phyloP scores from a whole-genome alignment of 2,113 vertebrate genomes.

The Xyrauchen texanus region DNA sequence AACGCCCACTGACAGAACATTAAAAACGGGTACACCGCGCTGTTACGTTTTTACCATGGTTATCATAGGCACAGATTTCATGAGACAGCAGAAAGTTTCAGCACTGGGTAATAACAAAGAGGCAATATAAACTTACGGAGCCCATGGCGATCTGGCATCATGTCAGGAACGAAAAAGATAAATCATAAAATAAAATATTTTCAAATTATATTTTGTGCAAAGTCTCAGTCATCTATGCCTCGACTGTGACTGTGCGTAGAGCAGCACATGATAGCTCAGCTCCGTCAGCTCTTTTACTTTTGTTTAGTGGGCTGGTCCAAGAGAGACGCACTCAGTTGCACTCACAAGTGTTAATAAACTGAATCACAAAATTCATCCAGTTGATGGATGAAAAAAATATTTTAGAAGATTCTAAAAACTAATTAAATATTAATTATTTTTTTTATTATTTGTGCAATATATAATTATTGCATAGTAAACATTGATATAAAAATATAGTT shows the following conservation, averaged over 20 bases:
- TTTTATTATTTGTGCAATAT: too few relatives aligned
- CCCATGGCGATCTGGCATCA: conserved; percentile 24
- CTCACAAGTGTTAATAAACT: background rate
- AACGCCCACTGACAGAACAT: too few relatives aligned
- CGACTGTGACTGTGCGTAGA: background rate
- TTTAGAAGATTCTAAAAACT: too few relatives aligned
- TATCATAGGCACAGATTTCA: background rate
- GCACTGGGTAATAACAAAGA: background rate
- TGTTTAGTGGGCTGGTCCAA: conserved; percentile 40
- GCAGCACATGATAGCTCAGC: background rate
- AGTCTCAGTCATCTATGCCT: background rate
- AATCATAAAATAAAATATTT: background rate
- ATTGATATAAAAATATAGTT: too few relatives aligned
- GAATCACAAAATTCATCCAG: too few relatives aligned
- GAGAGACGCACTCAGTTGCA: background rate
- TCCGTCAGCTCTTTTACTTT: background rate
- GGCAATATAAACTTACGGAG: conserved; percentile 20
- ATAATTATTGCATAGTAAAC: too few relatives aligned
- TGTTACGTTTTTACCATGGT: background rate
- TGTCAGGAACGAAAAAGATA: conserved; percentile 4
- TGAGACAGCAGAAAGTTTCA: background rate
- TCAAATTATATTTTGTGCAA: background rate
- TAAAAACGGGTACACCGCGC: too few relatives aligned
- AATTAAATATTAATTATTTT: too few relatives aligned
- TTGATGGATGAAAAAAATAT: too few relatives aligned